Percentiles rank a stretch among this genome's conserved stretches.
Evolutionary conservation across 2,113 vertebrate species (phyloP).

Genomic region (Lynx canadensis): DNA sequence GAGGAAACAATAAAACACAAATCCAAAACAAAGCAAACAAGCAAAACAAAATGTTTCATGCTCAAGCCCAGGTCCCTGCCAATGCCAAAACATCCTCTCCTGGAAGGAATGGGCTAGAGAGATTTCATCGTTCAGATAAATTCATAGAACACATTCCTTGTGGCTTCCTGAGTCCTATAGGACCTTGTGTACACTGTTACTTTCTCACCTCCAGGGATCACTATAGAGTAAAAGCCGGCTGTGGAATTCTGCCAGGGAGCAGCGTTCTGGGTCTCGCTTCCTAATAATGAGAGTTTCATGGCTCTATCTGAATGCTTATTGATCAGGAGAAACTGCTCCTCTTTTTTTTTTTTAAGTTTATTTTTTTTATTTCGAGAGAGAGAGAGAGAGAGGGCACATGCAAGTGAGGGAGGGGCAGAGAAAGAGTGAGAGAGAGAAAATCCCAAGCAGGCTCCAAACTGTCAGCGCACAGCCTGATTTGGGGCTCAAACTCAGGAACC

Average conservation of each 20-base stretch:
- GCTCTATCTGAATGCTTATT: neutral
- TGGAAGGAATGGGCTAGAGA: neutral
- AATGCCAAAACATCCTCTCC: neutral
- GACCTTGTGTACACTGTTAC: neutral
- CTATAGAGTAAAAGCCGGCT: neutral
- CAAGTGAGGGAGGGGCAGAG: too few species aligned
- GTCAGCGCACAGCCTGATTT: too few species aligned
- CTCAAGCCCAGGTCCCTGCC: neutral
- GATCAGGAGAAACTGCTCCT: neutral
- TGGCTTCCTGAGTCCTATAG: neutral
- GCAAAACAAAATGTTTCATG: neutral
- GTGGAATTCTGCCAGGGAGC: neutral
- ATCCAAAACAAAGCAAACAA: neutral
- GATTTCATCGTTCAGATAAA: neutral
- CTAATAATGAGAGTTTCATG: neutral
- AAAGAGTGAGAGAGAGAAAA: too few species aligned
- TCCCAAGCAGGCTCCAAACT: too few species aligned
- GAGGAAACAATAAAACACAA: neutral
- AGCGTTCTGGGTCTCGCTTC: neutral
- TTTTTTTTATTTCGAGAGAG: too few species aligned
- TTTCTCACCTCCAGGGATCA: neutral
- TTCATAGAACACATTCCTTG: neutral
- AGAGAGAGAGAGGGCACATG: too few species aligned
- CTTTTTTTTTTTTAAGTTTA: neutral
- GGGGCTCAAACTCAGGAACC: too few species aligned